phyloP scores from a whole-genome alignment of 2,113 vertebrate species.

The Turnix velox region DNA sequence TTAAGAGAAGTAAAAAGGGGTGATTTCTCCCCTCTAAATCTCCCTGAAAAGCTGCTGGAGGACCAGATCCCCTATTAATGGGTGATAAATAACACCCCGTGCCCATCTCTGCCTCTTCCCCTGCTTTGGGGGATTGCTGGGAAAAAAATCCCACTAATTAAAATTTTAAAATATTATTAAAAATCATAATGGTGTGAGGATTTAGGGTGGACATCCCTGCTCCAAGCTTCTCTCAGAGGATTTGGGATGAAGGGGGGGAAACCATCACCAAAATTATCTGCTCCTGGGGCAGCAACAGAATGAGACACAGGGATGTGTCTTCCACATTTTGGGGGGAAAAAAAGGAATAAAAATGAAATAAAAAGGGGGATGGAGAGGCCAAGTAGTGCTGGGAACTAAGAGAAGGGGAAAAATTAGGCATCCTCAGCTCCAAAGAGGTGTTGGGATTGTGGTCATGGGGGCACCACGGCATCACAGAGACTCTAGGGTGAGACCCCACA shows the following conservation, averaged over 20 bases:
- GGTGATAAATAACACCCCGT: accelerated
- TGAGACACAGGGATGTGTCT: not conserved
- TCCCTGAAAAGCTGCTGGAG: accelerated
- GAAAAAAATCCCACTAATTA: not conserved
- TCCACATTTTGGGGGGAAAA: not conserved
- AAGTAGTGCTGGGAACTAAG: accelerated
- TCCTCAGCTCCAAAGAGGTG: not conserved
- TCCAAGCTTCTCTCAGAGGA: not conserved
- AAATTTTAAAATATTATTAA: not conserved
- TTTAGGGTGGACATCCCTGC: no score
- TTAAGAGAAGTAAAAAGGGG: not conserved
- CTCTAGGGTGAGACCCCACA: no score
- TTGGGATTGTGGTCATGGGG: accelerated
- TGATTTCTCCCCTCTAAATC: accelerated
- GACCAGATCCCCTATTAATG: accelerated
- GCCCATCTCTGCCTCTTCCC: not conserved
- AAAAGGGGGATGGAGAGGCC: accelerated
- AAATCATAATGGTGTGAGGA: accelerated
- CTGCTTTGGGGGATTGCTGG: not conserved
- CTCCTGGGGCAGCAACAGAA: accelerated
- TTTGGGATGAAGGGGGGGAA: accelerated
- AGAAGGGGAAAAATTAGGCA: accelerated
- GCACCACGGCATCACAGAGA: accelerated
- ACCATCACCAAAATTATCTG: not conserved
- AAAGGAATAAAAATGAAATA: not conserved